These are phyloP conservation scores for Sebastes cheni DNA, from an alignment of 2,797 vertebrate species.

Conservation along the genomic window DNA sequence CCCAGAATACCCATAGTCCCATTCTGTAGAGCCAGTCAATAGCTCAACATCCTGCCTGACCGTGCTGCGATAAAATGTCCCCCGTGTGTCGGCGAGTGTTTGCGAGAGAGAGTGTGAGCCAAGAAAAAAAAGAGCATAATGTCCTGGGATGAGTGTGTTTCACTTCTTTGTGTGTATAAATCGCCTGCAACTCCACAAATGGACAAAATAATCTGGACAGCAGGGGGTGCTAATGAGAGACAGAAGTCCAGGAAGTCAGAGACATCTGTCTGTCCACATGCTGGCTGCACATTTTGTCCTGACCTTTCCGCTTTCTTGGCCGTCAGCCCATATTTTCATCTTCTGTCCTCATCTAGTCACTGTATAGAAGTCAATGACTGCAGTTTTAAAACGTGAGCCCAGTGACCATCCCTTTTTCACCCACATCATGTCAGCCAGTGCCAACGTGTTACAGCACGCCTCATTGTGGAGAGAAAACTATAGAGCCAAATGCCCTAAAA, in stretches of 20 bases:
- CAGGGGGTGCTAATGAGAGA: constrained; percentile 40
- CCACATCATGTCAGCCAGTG: not conserved
- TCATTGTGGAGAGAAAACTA: not conserved
- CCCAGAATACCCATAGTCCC: constrained; percentile 40
- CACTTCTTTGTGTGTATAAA: constrained; percentile 17
- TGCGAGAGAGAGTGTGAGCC: constrained; percentile 2
- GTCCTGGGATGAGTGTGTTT: constrained; percentile 5
- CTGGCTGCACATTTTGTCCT: constrained; percentile 64
- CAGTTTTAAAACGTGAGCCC: not conserved
- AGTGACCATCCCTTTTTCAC: not conserved
- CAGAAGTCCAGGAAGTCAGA: constrained; percentile 3
- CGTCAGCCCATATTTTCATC: constrained; percentile 27
- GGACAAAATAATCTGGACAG: constrained; percentile 21
- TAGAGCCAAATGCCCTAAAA: constrained; percentile 15
- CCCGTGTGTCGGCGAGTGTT: constrained; percentile 19
- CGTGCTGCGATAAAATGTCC: constrained; percentile 47
- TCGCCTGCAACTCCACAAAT: constrained; percentile 10
- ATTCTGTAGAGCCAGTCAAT: constrained; percentile 48
- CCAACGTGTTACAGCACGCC: not conserved
- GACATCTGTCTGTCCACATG: constrained; percentile 47
- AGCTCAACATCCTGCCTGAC: constrained; percentile 46
- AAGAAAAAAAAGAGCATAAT: constrained; percentile 17
- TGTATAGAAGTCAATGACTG: constrained; percentile 25
- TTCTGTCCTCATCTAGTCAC: not conserved
- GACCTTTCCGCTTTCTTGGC: constrained; percentile 53